Percentiles rank a stretch among this genome's conserved stretches.
phyloP scores from a whole-genome alignment of 64 coral and sea anemone species.

The Montipora foliosa region DNA sequence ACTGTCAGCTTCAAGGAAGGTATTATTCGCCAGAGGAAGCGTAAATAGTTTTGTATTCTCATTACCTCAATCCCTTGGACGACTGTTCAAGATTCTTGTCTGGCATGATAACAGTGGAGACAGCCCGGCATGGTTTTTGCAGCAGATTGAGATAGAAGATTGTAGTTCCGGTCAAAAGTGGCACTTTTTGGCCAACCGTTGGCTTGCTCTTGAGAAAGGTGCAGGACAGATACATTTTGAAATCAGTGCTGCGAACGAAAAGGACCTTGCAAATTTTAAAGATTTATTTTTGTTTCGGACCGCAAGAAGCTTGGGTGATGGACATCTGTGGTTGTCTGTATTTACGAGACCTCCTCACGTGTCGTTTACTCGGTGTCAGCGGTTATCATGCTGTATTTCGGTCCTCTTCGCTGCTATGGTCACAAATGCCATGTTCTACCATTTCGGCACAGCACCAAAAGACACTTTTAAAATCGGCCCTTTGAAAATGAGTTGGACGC shows the following conservation, averaged over 20 bases:
- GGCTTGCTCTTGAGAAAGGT: slow-evolving; percentile 41
- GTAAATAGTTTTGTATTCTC: slow-evolving; percentile 59
- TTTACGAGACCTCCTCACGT: slow-evolving; percentile 86
- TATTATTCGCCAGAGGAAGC: slow-evolving; percentile 66
- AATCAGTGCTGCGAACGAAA: slow-evolving; percentile 54
- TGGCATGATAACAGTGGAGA: slow-evolving; percentile 74
- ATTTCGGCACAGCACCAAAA: slow-evolving; percentile 66
- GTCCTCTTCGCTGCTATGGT: slow-evolving; percentile 86
- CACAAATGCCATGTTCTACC: slow-evolving; percentile 93
- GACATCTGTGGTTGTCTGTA: slow-evolving; percentile 76
- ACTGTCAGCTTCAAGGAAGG: slow-evolving; percentile 45
- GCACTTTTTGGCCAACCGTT: slow-evolving; percentile 60
- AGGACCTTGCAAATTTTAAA: slow-evolving; percentile 67
- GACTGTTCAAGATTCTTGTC: slow-evolving; percentile 55
- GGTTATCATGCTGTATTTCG: slow-evolving; percentile 85
- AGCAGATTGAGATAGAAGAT: slow-evolving; percentile 58
- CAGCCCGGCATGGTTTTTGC: slow-evolving; percentile 67
- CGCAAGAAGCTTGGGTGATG: slow-evolving; percentile 53
- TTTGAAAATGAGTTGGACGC: slow-evolving; percentile 84
- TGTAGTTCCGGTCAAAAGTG: slow-evolving; percentile 10
- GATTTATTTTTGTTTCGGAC: slow-evolving; percentile 61
- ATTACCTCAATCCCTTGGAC: slow-evolving; percentile 31
- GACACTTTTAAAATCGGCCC: slow-evolving; percentile 82
- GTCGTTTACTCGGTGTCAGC: slow-evolving; percentile 85
- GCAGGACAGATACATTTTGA: slow-evolving; percentile 27